These are phyloP conservation scores for Pterostichus niger DNA, from an alignment of 2,888 invertebrate genomes.

Conservation along the genomic window DNA sequence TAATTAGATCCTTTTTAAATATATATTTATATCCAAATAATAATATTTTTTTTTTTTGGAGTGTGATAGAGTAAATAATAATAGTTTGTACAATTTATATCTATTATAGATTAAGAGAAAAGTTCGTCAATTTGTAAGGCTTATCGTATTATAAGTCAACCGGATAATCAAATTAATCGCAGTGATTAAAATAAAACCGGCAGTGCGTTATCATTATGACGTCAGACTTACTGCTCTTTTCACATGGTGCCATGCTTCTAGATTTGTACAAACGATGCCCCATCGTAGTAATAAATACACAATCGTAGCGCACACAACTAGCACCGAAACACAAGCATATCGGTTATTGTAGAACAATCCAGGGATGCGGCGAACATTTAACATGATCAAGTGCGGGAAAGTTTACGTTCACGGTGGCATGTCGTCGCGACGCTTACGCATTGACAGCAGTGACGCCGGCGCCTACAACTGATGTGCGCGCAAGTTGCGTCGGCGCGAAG, in stretches of 20 bases:
- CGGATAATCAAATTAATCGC: constrained; percentile 13
- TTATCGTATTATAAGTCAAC: constrained; percentile 17
- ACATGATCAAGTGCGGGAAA: constrained; percentile 61
- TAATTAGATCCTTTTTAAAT: no score
- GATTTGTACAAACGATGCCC: constrained; percentile 81
- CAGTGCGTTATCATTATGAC: constrained; percentile 61
- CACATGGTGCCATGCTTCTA: constrained; percentile 80
- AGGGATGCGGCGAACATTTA: constrained; percentile 71
- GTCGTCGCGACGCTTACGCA: constrained; percentile 66
- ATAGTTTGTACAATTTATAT: not conserved
- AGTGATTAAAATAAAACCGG: constrained; percentile 47
- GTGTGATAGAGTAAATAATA: not conserved
- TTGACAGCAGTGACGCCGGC: constrained; percentile 38
- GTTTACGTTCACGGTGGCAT: constrained; percentile 53
- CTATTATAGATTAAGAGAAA: not conserved
- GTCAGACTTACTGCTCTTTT: constrained; percentile 79
- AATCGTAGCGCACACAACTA: constrained; percentile 74
- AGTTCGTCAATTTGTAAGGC: not conserved
- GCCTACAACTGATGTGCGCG: not conserved
- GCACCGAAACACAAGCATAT: constrained; percentile 73
- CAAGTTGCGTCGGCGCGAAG: constrained; percentile 43
- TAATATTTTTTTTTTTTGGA: no score
- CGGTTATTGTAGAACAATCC: constrained; percentile 73
- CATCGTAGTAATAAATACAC: constrained; percentile 79
- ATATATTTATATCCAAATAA: not conserved